phyloP scores from a whole-genome alignment of 2,113 vertebrate species.

The Poecilia latipinna region DNA sequence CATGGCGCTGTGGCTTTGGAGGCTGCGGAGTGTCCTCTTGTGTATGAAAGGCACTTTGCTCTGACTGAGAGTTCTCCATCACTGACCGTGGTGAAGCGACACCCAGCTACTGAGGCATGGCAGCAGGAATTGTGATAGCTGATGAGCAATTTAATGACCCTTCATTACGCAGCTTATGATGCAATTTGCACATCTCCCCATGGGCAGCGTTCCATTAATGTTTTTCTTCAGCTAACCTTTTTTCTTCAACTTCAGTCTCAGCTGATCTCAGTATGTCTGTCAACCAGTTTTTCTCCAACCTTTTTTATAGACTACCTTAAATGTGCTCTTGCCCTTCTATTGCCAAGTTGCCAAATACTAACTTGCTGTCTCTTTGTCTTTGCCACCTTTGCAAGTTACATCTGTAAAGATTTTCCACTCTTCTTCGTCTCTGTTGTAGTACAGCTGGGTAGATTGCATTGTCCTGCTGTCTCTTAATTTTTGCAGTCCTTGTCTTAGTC shows the following conservation, averaged over 20 bases:
- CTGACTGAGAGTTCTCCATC: slow-evolving; percentile 56
- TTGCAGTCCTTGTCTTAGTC: slow-evolving; percentile 3
- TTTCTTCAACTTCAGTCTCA: background rate
- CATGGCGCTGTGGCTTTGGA: slow-evolving; percentile 31
- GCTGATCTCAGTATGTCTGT: slow-evolving; percentile 2
- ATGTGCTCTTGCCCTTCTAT: slow-evolving; percentile 10
- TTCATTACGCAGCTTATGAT: slow-evolving; percentile 65
- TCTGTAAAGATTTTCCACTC: slow-evolving; percentile 14
- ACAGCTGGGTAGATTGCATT: slow-evolving; percentile 3
- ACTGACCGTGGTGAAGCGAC: slow-evolving; percentile 56
- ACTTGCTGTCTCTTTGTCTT: slow-evolving; percentile 23
- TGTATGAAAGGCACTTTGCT: slow-evolving; percentile 46
- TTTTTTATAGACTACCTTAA: background rate
- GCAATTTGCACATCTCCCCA: slow-evolving; percentile 53
- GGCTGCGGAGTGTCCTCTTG: slow-evolving; percentile 30
- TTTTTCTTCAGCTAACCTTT: slow-evolving; percentile 9
- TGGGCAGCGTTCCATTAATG: slow-evolving; percentile 39
- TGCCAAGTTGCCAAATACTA: background rate
- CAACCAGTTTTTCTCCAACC: slow-evolving; percentile 7
- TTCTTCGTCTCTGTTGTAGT: slow-evolving; percentile 7
- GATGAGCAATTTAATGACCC: slow-evolving; percentile 66
- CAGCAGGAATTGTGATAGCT: slow-evolving; percentile 52
- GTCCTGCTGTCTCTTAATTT: slow-evolving; percentile 15
- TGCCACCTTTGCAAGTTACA: slow-evolving; percentile 23
- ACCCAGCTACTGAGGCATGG: slow-evolving; percentile 40